A percentile compares a stretch with the other conserved stretches of the same genome.
phyloP scores from a whole-genome alignment of 2,113 vertebrate genomes.

The Eurystomus gularis region DNA sequence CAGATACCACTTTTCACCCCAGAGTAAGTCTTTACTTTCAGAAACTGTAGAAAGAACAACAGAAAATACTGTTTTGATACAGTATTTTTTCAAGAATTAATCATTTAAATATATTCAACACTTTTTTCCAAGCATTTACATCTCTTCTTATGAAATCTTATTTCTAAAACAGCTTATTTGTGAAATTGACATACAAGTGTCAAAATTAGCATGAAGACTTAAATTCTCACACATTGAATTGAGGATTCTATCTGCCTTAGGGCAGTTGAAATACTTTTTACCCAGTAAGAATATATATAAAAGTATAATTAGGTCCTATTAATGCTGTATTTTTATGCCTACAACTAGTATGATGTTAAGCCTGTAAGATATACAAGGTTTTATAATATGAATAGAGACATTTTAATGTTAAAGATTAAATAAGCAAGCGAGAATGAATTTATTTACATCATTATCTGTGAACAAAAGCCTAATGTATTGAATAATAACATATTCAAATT shows the following conservation, averaged over 20 bases:
- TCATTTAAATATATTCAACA: neutral
- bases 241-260: neutral
- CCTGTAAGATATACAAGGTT: neutral
- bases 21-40: neutral
- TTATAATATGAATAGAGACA: neutral
- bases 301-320: neutral
- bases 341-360: neutral
- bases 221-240: neutral
- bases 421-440: neutral
- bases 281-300: neutral
- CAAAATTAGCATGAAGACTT: constrained; percentile 27
- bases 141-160: neutral
- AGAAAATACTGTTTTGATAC: neutral
- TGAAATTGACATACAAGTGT: neutral
- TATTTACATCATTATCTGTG: constrained; percentile 16
- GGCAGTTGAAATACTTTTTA: neutral
- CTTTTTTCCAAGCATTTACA: neutral
- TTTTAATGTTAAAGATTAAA: constrained; percentile 4
- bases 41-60: neutral
- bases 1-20: neutral
- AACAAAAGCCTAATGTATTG: neutral
- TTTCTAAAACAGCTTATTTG: neutral
- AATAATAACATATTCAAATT: neutral
- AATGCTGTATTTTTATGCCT: constrained; percentile 16
- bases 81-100: neutral